Conservation (phyloP, 2,113 vertebrate genomes). For the Murina feae region DNA sequence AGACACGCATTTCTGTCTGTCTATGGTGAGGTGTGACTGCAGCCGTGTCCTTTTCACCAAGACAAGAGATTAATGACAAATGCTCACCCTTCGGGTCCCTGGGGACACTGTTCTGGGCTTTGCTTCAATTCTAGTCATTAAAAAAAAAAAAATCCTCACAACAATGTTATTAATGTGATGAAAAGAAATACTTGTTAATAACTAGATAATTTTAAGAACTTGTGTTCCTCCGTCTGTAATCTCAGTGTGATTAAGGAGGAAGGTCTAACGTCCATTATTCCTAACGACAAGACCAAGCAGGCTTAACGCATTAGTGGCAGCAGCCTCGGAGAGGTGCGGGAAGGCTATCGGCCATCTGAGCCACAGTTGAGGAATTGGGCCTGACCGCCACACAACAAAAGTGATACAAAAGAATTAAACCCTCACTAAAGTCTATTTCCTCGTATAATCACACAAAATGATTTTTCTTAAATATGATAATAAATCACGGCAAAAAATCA, state of each 20-base stretch:
- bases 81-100: background rate
- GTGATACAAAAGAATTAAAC: conserved; percentile 94
- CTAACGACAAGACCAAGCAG: conserved; percentile 91
- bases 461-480: conserved; percentile 99
- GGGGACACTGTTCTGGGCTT: conserved; percentile 41
- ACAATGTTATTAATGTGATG: conserved; percentile 91
- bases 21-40: background rate
- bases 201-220: conserved; percentile 90
- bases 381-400: conserved; percentile 87
- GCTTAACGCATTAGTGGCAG: conserved; percentile 84
- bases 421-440: conserved; percentile 95
- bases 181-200: conserved; percentile 86
- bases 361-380: conserved; percentile 88
- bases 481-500: conserved; percentile 99
- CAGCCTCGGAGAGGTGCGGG: conserved; percentile 77
- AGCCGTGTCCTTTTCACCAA: conserved; percentile 42
- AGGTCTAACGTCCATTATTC: conserved; percentile 93
- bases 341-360: conserved; percentile 89
- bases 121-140: conserved; percentile 61
- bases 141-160: conserved; percentile 61
- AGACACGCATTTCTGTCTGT: background rate
- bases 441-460: conserved; percentile 98
- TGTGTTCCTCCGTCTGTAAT: conserved; percentile 96
- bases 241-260: conserved; percentile 97
- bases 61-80: conserved; percentile 44